Conservation (phyloP, 2,888 invertebrate species). For the Cataglyphis livida region DNA sequence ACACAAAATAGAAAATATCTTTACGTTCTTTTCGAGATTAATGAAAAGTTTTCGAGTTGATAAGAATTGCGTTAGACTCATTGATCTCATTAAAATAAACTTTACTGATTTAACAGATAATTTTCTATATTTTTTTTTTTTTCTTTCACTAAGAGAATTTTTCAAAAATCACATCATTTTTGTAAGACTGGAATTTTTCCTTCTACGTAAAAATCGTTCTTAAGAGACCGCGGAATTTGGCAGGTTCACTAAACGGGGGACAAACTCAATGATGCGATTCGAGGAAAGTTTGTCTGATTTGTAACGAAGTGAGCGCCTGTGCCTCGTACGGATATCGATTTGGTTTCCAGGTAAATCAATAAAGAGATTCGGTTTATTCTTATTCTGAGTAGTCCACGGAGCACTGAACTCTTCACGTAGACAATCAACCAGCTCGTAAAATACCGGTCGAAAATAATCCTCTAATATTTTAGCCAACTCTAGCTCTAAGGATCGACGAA, state of each 20-base stretch:
- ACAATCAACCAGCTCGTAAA: neutral
- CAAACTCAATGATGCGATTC: conserved; percentile 58
- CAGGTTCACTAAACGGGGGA: conserved; percentile 52
- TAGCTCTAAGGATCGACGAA: neutral
- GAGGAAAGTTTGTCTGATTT: conserved; percentile 74
- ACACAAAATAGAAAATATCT: neutral
- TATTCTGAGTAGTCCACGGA: conserved; percentile 60
- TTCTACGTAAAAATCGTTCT: conserved; percentile 33
- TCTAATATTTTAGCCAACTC: neutral
- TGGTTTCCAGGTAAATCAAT: conserved; percentile 82
- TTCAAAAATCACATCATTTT: neutral
- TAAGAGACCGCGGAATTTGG: conserved; percentile 20
- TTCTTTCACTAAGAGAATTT: neutral
- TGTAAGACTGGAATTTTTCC: neutral
- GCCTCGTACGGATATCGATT: conserved; percentile 83
- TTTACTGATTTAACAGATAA: neutral
- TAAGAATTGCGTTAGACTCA: neutral
- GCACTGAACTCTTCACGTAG: conserved; percentile 33
- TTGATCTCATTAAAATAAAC: neutral
- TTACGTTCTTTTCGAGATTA: neutral
- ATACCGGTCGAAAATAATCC: neutral
- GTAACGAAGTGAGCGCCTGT: conserved; percentile 80
- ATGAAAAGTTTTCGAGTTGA: neutral
- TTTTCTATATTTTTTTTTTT: neutral
- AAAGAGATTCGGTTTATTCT: conserved; percentile 75